Evolutionary conservation across 2,888 invertebrate species (phyloP).

Genomic region (Trypoxylon attenuatum): DNA sequence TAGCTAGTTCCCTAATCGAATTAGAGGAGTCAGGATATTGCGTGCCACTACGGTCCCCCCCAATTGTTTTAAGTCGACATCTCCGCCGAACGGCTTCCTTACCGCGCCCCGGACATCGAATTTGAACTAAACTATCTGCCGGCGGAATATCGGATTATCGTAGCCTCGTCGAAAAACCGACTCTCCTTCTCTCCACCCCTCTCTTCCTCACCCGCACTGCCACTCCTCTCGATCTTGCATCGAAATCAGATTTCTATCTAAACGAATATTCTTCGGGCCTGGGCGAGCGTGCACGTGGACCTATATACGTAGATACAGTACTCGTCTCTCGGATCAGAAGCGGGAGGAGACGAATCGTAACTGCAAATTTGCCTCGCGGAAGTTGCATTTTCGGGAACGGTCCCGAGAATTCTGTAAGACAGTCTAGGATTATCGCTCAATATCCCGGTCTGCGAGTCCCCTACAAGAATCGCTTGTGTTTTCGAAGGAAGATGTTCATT

Average conservation of each 20-base stretch:
- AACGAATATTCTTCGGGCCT: constrained; percentile 36
- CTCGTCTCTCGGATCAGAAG: too few relatives aligned
- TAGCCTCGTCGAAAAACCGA: constrained; percentile 43
- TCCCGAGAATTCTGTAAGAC: too few relatives aligned
- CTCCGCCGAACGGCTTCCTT: constrained; percentile 61
- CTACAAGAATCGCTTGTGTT: too few relatives aligned
- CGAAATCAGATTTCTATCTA: constrained; percentile 45
- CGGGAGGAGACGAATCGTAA: too few relatives aligned
- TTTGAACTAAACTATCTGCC: constrained; percentile 72
- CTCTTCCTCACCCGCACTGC: neutral
- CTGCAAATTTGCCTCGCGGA: too few relatives aligned
- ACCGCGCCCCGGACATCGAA: constrained; percentile 70
- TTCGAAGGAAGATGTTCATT: too few relatives aligned
- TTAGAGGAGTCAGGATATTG: constrained; percentile 74
- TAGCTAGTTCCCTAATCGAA: constrained; percentile 72
- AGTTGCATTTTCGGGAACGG: too few relatives aligned
- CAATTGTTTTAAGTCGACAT: constrained; percentile 75
- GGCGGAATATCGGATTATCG: constrained; percentile 68
- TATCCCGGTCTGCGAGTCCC: too few relatives aligned
- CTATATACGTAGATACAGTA: too few relatives aligned
- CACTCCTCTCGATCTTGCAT: constrained; percentile 13
- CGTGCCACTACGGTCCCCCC: constrained; percentile 64
- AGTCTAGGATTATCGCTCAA: too few relatives aligned
- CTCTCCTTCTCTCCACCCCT: neutral
- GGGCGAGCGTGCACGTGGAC: constrained; percentile 8